Evolutionary conservation across 1,140 invertebrate species (phyloP).

Genomic region (Belonocnema kinseyi): DNA sequence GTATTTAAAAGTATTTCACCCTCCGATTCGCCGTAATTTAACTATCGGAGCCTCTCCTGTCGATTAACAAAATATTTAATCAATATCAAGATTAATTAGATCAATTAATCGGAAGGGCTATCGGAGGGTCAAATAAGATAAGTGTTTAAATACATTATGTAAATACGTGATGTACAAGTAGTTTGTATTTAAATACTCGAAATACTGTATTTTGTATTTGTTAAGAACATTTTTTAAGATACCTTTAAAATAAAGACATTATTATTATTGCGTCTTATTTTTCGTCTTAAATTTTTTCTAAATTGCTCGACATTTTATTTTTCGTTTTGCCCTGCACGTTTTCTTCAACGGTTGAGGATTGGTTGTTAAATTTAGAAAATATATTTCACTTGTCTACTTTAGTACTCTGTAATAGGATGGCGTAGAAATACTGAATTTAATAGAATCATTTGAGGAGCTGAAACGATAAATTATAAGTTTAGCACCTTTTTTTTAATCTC

Average conservation of each 20-base stretch:
- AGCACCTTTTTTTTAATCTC: no score
- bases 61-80: no score
- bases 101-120: not conserved
- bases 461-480: no score
- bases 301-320: not conserved
- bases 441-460: no score
- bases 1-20: not conserved
- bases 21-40: not conserved
- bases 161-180: constrained; percentile 27
- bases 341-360: not conserved
- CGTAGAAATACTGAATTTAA: no score
- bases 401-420: no score
- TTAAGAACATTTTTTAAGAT: constrained; percentile 27
- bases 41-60: not conserved
- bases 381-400: no score
- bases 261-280: constrained; percentile 16
- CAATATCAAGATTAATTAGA: no score
- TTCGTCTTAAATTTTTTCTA: constrained; percentile 16
- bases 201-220: constrained; percentile 30
- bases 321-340: not conserved
- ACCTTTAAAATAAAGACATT: constrained; percentile 29
- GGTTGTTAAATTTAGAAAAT: no score
- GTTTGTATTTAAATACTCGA: constrained; percentile 30
- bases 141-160: constrained; percentile 6
- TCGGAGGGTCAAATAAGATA: constrained; percentile 7